Percentiles rank a stretch among this genome's conserved stretches.
These are phyloP conservation scores for Acridotheres tristis DNA, from an alignment of 2,797 vertebrate species.

Conservation along the genomic window DNA sequence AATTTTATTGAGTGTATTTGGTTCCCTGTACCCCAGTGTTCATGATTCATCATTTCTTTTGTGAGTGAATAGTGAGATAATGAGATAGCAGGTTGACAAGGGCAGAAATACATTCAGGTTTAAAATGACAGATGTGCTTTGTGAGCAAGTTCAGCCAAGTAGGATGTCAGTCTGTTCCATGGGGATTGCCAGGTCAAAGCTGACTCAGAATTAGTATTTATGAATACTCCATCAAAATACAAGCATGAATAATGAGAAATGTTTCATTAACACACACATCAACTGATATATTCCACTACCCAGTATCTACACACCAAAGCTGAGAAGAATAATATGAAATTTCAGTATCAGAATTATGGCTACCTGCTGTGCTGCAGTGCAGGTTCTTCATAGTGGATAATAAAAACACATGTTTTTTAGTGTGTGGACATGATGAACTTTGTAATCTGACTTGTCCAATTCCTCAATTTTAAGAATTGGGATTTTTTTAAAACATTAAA, in stretches of 20 bases:
- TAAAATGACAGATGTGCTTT: not conserved
- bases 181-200: slow-evolving; percentile 54
- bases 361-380: not conserved
- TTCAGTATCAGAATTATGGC: not conserved
- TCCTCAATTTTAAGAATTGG: not conserved
- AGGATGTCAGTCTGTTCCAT: not conserved
- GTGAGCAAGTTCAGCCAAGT: slow-evolving; percentile 36
- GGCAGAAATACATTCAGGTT: slow-evolving; percentile 26
- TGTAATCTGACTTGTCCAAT: not conserved
- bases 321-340: not conserved
- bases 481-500: not conserved
- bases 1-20: slow-evolving; percentile 33
- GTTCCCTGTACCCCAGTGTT: not conserved
- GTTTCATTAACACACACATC: not conserved
- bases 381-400: not conserved
- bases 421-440: not conserved
- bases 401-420: not conserved
- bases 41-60: slow-evolving; percentile 54
- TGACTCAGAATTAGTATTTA: slow-evolving; percentile 56
- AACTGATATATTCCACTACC: not conserved
- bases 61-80: slow-evolving; percentile 60
- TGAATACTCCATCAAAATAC: slow-evolving; percentile 20
- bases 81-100: slow-evolving; percentile 50
- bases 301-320: not conserved
- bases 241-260: not conserved